Evolutionary conservation across 2,888 invertebrate species (phyloP).

Genomic region (Byasa hedistus): DNA sequence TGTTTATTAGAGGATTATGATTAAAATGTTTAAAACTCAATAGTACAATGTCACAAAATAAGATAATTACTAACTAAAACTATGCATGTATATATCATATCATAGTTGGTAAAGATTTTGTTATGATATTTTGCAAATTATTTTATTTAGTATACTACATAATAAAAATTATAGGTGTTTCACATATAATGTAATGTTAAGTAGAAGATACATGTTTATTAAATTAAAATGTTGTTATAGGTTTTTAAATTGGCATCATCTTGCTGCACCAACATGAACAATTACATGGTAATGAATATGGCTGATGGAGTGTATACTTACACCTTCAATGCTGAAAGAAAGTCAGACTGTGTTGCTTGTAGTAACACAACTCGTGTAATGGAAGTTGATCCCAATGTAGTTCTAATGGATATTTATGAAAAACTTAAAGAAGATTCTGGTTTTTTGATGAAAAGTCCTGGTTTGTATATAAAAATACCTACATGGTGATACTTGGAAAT

Average conservation of each 20-base stretch:
- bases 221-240: conserved; percentile 49
- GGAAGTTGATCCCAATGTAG: conserved; percentile 79
- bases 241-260: conserved; percentile 98
- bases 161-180: too few species aligned
- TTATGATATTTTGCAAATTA: not conserved
- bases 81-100: too few species aligned
- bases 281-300: conserved; percentile 98
- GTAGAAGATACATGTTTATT: not conserved
- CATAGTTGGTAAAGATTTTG: not conserved
- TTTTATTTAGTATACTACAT: not conserved
- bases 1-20: too few species aligned
- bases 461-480: conserved; percentile 44
- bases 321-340: conserved; percentile 95
- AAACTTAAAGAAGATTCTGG: conserved; percentile 86
- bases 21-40: too few species aligned
- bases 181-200: too few species aligned
- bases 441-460: conserved; percentile 95
- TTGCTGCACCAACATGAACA: conserved; percentile 93
- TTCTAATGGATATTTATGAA: conserved; percentile 90
- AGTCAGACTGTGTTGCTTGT: conserved; percentile 93
- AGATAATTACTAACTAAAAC: too few species aligned
- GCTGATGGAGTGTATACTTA: conserved; percentile 97
- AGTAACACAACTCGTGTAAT: conserved; percentile 85
- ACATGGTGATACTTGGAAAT: not conserved
- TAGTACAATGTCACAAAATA: too few species aligned